Conservation (phyloP, 2,113 vertebrate genomes). For the Sakesphorus luctuosus region DNA sequence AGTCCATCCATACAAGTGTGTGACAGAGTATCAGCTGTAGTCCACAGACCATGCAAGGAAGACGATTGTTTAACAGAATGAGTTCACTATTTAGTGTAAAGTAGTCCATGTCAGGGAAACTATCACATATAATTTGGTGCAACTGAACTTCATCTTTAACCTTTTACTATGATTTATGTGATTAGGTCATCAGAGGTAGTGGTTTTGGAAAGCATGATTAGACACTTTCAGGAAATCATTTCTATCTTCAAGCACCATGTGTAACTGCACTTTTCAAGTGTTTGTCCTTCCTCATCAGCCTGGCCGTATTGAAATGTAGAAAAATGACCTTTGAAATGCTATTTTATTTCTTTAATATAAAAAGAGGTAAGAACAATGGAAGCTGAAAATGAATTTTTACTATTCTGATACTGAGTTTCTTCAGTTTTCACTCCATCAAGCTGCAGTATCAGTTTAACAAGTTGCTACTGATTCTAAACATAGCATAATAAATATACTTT, state of each 20-base stretch:
- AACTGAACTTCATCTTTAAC: slow-evolving; percentile 76
- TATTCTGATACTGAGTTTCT: background rate
- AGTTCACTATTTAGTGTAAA: slow-evolving; percentile 62
- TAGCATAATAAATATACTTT: background rate
- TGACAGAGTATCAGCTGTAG: background rate
- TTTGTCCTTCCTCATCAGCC: slow-evolving; percentile 71
- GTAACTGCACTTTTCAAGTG: slow-evolving; percentile 50
- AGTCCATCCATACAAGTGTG: background rate
- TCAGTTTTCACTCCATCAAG: background rate
- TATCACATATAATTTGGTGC: slow-evolving; percentile 53
- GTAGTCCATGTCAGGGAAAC: slow-evolving; percentile 66
- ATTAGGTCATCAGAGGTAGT: slow-evolving; percentile 75
- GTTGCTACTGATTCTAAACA: background rate
- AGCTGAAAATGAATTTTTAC: background rate
- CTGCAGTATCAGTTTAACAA: background rate
- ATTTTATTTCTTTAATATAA: background rate
- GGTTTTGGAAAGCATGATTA: slow-evolving; percentile 74
- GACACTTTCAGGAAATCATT: slow-evolving; percentile 71
- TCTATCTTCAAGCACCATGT: slow-evolving; percentile 65
- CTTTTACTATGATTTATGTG: slow-evolving; percentile 77
- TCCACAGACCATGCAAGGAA: background rate
- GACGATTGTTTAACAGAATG: slow-evolving; percentile 29
- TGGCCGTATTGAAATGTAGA: slow-evolving; percentile 25
- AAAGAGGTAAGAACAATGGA: background rate
- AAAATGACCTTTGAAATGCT: slow-evolving; percentile 45